phyloP scores from a whole-genome alignment of 2,888 invertebrate genomes.

The Rotaria magnacalcarata region DNA sequence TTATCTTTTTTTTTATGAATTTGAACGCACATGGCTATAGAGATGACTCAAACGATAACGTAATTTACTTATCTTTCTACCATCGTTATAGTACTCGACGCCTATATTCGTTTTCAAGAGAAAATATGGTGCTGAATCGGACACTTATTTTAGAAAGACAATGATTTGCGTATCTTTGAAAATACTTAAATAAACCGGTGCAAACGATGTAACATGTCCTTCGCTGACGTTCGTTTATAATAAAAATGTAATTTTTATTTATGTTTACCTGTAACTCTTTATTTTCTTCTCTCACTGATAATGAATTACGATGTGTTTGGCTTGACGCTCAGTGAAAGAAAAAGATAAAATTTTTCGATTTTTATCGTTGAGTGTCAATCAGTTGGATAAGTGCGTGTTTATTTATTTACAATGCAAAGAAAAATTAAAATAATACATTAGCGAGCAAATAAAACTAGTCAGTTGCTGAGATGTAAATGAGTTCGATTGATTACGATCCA shows the following conservation, averaged over 20 bases:
- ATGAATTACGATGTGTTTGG: neutral
- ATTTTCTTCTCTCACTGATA: neutral
- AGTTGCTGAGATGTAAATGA: too few species aligned
- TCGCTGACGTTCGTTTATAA: neutral
- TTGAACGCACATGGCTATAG: neutral
- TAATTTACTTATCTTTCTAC: neutral
- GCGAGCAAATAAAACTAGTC: too few species aligned
- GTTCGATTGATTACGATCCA: too few species aligned
- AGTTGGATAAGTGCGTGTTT: too few species aligned
- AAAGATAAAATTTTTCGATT: too few species aligned
- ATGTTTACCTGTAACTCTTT: neutral
- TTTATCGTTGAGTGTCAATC: too few species aligned
- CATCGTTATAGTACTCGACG: neutral
- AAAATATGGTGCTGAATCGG: neutral
- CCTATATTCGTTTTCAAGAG: neutral
- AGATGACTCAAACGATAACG: neutral
- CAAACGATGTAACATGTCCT: neutral
- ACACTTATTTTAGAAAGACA: too few species aligned
- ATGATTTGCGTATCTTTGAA: too few species aligned
- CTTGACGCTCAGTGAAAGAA: neutral
- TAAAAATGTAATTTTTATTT: neutral
- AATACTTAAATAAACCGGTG: too few species aligned
- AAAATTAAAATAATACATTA: too few species aligned
- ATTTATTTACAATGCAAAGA: too few species aligned
- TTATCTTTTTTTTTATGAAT: neutral